These are phyloP conservation scores for Argentina silus DNA, from an alignment of 2,797 vertebrate genomes.

Conservation along the genomic window DNA sequence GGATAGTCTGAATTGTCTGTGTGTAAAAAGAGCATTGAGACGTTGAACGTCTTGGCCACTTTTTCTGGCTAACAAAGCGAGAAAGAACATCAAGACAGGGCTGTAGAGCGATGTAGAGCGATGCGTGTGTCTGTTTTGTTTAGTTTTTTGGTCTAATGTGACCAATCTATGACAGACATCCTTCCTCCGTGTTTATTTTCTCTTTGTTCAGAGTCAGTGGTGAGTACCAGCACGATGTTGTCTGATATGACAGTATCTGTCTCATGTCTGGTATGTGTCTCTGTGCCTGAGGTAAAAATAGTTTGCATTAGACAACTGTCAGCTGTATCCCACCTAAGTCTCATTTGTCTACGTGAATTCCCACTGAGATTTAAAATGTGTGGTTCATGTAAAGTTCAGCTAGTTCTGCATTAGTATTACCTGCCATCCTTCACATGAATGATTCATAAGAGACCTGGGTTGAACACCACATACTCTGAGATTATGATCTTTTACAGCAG, in stretches of 20 bases:
- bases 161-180: constrained; percentile 40
- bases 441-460: constrained; percentile 26
- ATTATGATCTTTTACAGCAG: constrained; percentile 8
- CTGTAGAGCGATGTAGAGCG: constrained; percentile 34
- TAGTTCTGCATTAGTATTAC: constrained; percentile 43
- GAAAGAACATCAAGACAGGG: constrained; percentile 40
- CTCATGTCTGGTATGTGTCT: constrained; percentile 13
- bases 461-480: too few species aligned
- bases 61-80: constrained; percentile 43
- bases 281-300: constrained; percentile 25
- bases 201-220: constrained; percentile 12
- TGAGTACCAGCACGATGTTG: constrained; percentile 13
- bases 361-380: constrained; percentile 14
- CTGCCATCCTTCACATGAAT: constrained; percentile 29
- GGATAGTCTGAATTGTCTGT: constrained; percentile 43
- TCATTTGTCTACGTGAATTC: constrained; percentile 24
- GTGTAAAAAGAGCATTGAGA: constrained; percentile 49
- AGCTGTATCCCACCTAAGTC: constrained; percentile 44
- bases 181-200: constrained; percentile 27
- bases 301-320: constrained; percentile 16
- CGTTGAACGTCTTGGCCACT: neutral
- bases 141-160: constrained; percentile 44
- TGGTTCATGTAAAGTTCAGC: constrained; percentile 51
- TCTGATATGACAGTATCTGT: constrained; percentile 32
- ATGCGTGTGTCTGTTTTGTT: constrained; percentile 44